Base-by-base conservation (phyloP, 2,113 vertebrate genomes). In the Varanus salvator region DNA sequence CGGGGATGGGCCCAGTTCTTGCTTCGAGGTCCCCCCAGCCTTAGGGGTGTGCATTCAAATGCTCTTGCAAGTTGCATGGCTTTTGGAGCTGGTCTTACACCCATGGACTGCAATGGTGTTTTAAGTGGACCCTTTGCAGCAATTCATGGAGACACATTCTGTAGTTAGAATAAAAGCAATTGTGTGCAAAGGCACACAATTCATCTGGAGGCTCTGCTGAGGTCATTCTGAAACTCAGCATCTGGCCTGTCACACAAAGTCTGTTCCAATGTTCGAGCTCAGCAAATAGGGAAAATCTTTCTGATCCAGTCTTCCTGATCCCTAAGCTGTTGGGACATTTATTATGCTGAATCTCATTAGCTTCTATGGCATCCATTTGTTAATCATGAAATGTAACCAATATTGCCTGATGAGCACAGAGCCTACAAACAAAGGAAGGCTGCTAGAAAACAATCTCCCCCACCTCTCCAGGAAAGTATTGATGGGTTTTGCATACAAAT, bases 241-340 rank as follows among this genome's bases (percentile, higher is more conserved):
- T 69, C 76, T 50, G 74, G n/a, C 11, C 86, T 0, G 0, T 15
- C 92, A 52, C 8, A 91, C 12, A 34, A 92, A 34, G 50, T 80
- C 80, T 38, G 54, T 72, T 81, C 91, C n/a, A 92, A 94, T 92
- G 52, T 86, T 3, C 87, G 69, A 86, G 89, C 90, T 91, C 84
- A 94, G 57, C 15, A 90, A 91, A 93, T 54, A 93, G 83, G 83
- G 25, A 12, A 78, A 84, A 1, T 12, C 85, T 72, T 87, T 93
- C 69, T 44, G 38, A 38, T 85, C 66, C 74, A 82, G 6, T 0
- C 6, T 77, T 83, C 80, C 64, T 80, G 1, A 71, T 91, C 76
- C 34, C 57, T 77, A n/a, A 87, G 72, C 29, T 85, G 84, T 88
- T 29, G 50, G 87, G 48, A 88, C 23, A 77, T 84, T 89, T 91